phyloP scores from a whole-genome alignment of 2,888 invertebrate species.

The Hymenopus coronatus region DNA sequence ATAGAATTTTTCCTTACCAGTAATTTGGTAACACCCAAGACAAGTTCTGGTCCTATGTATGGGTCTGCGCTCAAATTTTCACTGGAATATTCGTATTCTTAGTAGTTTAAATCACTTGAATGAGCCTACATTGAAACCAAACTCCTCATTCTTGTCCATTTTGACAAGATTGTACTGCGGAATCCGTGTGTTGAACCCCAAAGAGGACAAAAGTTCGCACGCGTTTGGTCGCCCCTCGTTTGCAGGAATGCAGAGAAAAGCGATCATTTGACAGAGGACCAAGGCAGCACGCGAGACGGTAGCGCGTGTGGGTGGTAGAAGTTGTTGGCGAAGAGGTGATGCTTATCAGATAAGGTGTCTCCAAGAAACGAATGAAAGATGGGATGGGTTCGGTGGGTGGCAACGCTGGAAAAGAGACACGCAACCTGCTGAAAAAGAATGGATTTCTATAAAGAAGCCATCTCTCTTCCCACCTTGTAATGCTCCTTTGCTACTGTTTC shows the following conservation, averaged over 20 bases:
- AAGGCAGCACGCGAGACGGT: background rate
- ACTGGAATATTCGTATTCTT: too few relatives aligned
- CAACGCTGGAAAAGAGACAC: background rate
- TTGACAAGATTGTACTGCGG: too few relatives aligned
- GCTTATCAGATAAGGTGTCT: background rate
- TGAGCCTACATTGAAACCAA: too few relatives aligned
- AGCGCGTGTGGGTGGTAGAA: background rate
- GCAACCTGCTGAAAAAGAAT: background rate
- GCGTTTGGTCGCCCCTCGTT: background rate
- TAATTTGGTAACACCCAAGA: too few relatives aligned
- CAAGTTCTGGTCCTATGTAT: too few relatives aligned
- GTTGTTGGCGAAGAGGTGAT: background rate
- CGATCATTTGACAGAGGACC: background rate
- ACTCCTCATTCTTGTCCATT: too few relatives aligned
- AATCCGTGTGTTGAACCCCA: background rate
- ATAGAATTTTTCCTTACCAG: too few relatives aligned
- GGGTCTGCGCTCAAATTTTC: too few relatives aligned
- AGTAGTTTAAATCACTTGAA: too few relatives aligned
- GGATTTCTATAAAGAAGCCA: background rate
- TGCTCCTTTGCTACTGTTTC: background rate
- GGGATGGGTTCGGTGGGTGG: background rate
- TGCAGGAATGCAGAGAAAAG: background rate
- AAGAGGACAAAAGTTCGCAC: background rate
- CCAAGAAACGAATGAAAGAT: background rate
- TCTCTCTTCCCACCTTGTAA: background rate